A percentile compares a stretch with the other conserved stretches of the same genome.
Conservation (phyloP, 2,797 vertebrate genomes). For the Prionace glauca region DNA sequence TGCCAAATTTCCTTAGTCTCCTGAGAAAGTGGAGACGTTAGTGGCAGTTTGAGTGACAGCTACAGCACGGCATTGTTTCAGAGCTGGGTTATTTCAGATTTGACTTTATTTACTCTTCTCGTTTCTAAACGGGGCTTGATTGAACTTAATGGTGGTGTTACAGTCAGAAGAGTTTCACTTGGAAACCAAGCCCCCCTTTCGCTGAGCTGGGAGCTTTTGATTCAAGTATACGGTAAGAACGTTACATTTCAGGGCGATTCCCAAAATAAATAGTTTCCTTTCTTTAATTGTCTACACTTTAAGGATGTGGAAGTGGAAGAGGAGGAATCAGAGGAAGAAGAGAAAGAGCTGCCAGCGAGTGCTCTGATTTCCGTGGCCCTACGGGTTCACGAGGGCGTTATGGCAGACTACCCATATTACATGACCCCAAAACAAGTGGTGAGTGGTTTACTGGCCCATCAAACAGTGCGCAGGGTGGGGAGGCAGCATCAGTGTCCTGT, state of each 20-base stretch:
- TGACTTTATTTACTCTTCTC: neutral
- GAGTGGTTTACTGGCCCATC: constrained; percentile 43
- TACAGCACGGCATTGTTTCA: neutral
- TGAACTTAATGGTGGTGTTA: neutral
- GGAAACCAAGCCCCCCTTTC: neutral
- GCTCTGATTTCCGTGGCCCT: constrained; percentile 66
- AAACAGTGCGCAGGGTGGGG: neutral
- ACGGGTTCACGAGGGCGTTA: constrained; percentile 65
- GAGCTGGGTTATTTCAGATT: neutral
- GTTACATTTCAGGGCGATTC: neutral
- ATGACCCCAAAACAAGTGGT: constrained; percentile 80
- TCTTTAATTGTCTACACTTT: constrained; percentile 40
- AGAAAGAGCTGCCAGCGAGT: constrained; percentile 38
- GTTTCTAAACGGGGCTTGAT: neutral
- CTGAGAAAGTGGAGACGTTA: too few species aligned
- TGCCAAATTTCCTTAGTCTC: too few species aligned
- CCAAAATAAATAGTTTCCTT: neutral
- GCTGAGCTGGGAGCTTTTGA: neutral
- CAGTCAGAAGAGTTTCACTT: neutral
- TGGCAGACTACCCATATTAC: constrained; percentile 67
- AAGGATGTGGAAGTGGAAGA: constrained; percentile 40
- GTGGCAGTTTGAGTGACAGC: neutral
- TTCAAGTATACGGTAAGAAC: neutral
- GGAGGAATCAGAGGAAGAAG: constrained; percentile 42
- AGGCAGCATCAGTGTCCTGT: neutral